A percentile compares a stretch with the other conserved stretches of the same genome.
phyloP scores from a whole-genome alignment of 2,797 vertebrate genomes.

The Chromobotia macracanthus region DNA sequence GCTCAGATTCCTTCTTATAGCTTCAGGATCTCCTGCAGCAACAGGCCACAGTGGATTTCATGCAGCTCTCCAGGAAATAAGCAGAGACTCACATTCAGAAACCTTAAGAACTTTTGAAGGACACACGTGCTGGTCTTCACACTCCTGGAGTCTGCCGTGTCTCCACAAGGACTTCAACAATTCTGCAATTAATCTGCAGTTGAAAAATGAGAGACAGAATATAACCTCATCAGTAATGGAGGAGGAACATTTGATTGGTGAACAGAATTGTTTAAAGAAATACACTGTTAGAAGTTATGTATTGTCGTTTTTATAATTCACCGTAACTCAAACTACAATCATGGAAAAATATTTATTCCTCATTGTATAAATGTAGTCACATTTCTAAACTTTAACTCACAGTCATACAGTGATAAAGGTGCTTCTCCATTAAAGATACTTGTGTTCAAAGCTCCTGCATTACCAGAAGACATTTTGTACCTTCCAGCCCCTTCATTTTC shows the following conservation, averaged over 20 bases:
- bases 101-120: background rate
- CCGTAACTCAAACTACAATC: background rate
- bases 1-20: background rate
- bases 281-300: too few species aligned
- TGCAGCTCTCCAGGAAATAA: background rate
- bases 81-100: background rate
- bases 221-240: slow-evolving; percentile 13
- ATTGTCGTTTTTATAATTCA: background rate
- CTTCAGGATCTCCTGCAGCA: background rate
- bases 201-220: background rate
- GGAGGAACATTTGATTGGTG: background rate
- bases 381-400: slow-evolving; percentile 6
- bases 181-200: slow-evolving; percentile 12
- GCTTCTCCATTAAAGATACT: slow-evolving; percentile 19
- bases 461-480: slow-evolving; percentile 39
- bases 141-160: background rate
- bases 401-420: slow-evolving; percentile 23
- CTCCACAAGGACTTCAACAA: background rate
- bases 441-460: slow-evolving; percentile 5
- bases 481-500: slow-evolving; percentile 41
- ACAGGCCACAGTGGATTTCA: background rate
- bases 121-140: background rate
- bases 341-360: background rate
- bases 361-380: background rate
- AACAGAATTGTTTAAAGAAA: too few species aligned